Conservation (phyloP, 2,888 invertebrate species). For the Lasioglossum vierecki region DNA sequence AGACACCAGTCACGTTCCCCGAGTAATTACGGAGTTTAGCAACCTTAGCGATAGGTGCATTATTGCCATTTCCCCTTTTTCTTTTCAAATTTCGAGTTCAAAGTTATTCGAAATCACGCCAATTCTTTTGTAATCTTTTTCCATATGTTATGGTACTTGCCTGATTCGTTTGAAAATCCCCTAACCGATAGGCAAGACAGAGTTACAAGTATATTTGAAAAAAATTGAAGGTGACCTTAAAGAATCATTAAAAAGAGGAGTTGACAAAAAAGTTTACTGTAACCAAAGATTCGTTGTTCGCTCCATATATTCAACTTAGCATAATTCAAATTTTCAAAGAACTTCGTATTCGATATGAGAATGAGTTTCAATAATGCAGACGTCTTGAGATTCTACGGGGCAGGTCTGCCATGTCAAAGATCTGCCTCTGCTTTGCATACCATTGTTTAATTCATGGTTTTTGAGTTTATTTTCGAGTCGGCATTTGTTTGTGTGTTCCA, state of each 20-base stretch:
- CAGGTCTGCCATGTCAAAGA: neutral
- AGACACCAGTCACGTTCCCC: neutral
- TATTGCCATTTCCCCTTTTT: neutral
- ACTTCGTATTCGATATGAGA: no score
- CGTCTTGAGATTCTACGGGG: neutral
- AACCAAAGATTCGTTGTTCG: no score
- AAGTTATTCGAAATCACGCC: no score
- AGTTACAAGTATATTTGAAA: no score
- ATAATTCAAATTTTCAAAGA: no score
- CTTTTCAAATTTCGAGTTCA: neutral
- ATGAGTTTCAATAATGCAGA: neutral
- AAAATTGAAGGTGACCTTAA: no score
- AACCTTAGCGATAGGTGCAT: neutral
- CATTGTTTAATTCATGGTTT: neutral
- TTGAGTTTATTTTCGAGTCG: neutral
- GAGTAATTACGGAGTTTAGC: neutral
- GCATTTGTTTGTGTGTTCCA: constrained; percentile 23
- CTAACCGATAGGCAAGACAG: no score
- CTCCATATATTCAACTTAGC: no score
- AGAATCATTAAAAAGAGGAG: no score
- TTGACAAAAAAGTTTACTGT: no score
- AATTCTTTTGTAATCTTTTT: neutral
- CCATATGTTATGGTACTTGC: no score
- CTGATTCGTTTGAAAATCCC: no score
- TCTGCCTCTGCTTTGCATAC: neutral